Conservation (phyloP, 2,113 vertebrate genomes). For the Onychostruthus taczanowskii region DNA sequence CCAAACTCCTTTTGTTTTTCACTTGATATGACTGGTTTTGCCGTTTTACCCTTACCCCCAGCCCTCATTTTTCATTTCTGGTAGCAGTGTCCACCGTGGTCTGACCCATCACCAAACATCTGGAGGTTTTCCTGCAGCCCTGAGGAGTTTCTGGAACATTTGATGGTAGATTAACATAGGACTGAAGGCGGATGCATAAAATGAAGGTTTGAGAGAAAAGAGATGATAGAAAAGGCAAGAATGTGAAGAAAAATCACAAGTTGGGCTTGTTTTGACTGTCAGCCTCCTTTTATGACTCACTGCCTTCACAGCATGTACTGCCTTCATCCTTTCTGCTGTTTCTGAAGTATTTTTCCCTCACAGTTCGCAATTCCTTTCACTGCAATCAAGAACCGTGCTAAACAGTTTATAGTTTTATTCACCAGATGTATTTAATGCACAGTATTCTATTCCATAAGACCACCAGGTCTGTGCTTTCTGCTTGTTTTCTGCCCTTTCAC, state of each 20-base stretch:
- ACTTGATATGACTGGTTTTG: neutral
- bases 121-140: neutral
- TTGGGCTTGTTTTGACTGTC: neutral
- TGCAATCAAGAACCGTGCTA: conserved; percentile 16
- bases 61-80: neutral
- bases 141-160: neutral
- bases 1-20: neutral
- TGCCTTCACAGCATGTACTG: neutral
- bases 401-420: conserved; percentile 24
- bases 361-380: conserved; percentile 17
- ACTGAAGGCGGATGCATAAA: neutral
- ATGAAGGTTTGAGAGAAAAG: neutral
- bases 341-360: neutral
- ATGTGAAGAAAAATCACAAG: neutral
- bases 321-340: neutral
- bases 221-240: neutral
- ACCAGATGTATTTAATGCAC: neutral
- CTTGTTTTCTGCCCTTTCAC: neutral
- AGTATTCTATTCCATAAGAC: neutral
- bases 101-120: neutral
- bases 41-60: neutral
- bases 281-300: neutral
- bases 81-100: neutral
- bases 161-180: neutral
- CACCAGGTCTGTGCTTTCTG: neutral